Percentiles rank a stretch among this genome's conserved stretches.
These are phyloP conservation scores for Ischnus inquisitorius DNA, from an alignment of 2,888 invertebrate genomes.

Conservation along the genomic window DNA sequence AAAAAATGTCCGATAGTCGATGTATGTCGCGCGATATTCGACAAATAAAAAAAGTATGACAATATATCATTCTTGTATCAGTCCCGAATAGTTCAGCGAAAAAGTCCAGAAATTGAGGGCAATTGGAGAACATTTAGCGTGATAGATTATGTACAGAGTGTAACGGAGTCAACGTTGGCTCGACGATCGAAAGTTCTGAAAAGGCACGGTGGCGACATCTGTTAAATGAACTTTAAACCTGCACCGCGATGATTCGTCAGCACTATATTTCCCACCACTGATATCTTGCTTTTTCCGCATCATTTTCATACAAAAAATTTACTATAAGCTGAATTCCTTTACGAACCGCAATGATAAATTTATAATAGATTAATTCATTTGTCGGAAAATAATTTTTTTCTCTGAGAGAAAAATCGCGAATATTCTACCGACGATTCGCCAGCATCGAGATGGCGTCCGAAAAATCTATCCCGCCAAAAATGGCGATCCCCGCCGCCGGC, in stretches of 20 bases:
- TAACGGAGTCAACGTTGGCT: background rate
- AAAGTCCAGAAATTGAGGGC: background rate
- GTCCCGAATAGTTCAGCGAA: background rate
- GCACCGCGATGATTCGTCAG: background rate
- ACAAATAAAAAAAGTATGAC: constrained; percentile 4
- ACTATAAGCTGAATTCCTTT: background rate
- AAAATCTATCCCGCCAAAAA: background rate
- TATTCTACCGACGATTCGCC: background rate
- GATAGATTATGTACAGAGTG: background rate
- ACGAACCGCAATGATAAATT: background rate
- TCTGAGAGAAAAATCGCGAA: background rate
- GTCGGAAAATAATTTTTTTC: background rate
- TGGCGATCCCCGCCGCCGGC: background rate
- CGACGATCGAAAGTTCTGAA: background rate
- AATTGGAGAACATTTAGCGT: background rate
- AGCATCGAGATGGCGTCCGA: background rate
- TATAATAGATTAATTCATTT: background rate
- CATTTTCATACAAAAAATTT: background rate
- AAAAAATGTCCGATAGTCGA: constrained; percentile 5
- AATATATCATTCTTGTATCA: background rate
- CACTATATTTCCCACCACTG: background rate
- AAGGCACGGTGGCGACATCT: constrained; percentile 45
- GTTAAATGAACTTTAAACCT: background rate
- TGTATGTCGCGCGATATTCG: constrained; percentile 1
- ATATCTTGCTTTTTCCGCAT: background rate